Evolutionary conservation across 2,888 invertebrate genomes (phyloP).

Genomic region (Imbricaverruca yamaguchii): DNA sequence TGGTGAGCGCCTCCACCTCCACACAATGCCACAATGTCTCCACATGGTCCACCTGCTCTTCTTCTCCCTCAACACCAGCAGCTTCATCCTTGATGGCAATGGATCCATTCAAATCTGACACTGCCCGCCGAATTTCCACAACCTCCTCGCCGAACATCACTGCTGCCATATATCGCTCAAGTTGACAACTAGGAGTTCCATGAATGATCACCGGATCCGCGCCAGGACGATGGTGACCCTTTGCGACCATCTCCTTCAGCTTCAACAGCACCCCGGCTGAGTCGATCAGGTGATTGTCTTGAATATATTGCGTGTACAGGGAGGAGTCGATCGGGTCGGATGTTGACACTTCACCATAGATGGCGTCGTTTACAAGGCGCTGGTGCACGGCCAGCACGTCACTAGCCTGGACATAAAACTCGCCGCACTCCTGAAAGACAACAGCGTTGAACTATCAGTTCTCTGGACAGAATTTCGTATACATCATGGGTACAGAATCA

Average conservation of each 20-base stretch:
- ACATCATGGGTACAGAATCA: too few relatives aligned
- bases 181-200: too few relatives aligned
- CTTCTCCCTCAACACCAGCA: not conserved
- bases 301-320: not conserved
- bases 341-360: not conserved
- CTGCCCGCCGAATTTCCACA: not conserved
- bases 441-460: too few relatives aligned
- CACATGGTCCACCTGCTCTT: not conserved
- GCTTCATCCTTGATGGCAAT: not conserved
- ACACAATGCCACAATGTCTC: constrained; percentile 3
- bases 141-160: not conserved
- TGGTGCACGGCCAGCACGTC: constrained; percentile 27
- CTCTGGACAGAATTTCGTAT: too few relatives aligned
- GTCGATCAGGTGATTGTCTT: not conserved
- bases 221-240: too few relatives aligned
- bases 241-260: not conserved
- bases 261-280: not conserved
- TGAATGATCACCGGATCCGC: too few relatives aligned
- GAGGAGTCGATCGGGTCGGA: not conserved
- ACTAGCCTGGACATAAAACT: constrained; percentile 31
- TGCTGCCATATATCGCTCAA: not conserved
- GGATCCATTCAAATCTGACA: not conserved
- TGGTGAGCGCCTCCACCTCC: not conserved
- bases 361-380: not conserved
- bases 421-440: constrained; percentile 29